Base-by-base conservation (phyloP, 2,888 invertebrate genomes). In the Aradus depressus region DNA sequence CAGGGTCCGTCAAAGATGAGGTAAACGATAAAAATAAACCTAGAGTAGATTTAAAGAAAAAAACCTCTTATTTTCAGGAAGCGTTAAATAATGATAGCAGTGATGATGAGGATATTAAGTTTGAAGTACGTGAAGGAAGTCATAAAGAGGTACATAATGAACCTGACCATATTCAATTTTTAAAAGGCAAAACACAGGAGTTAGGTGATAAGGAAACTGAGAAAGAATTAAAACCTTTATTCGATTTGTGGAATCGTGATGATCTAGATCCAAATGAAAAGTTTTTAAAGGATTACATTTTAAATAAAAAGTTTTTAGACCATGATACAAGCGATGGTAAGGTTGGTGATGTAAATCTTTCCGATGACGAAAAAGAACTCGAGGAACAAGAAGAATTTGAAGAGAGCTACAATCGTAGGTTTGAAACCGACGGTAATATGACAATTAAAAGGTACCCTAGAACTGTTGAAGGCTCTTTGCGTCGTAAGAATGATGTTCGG, bases 321-420 rank as follows among this genome's bases (percentile, higher is more conserved):
- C 69, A 73, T 49, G 69, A 72, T 57, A n/a, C n/a, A n/a, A 63
- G 66, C 26, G 66, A 70, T 51, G 72, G 74, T 59, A 71, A 75
- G 41, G 68, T 72, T 2, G 70, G 69, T 21, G 73, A 71, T 37
- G 72, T 73, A 10, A 72, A 73, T 19, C 71, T 82, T 1, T 81
- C 81, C 0, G 87, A 84, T 50, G 93, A 93, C 64, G 92, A 93
- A 64, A 90, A 91, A 65, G 71, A 76, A 58, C 73, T 91, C 23
- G 82, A 85, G 61, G 78, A 83, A 64, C 89, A 90, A 67, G 88
- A 86, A 57, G 79, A 84, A 67, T 97, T 93, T 70, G 96, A 97
- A 65, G 77, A 86, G 39, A 93, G 95, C 59, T 97, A 84, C 68
- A 96, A 97, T 72, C 95, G 92, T 67, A 76, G 97, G 56, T 97